Conservation (phyloP, 2,113 vertebrate genomes). For the Syngnathus scovelli region DNA sequence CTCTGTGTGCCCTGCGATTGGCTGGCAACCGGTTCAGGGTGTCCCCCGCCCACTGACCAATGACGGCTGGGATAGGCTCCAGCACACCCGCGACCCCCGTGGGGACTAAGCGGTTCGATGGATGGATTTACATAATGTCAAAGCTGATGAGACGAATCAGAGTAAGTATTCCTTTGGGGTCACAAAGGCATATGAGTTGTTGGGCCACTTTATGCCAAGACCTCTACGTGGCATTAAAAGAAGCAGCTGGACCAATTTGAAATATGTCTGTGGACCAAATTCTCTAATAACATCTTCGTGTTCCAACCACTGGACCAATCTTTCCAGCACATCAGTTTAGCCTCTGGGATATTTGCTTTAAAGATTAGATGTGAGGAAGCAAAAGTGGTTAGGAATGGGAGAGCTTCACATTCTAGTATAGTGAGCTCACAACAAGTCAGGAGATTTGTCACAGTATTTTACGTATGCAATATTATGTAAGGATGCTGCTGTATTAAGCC, state of each 20-base stretch:
- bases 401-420: conserved; percentile 20
- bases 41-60: too few relatives aligned
- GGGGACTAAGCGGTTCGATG: too few relatives aligned
- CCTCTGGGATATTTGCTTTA: conserved; percentile 38
- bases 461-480: not conserved
- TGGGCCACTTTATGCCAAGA: conserved; percentile 32
- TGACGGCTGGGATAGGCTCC: too few relatives aligned
- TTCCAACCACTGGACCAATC: conserved; percentile 24
- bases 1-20: too few relatives aligned
- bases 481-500: not conserved
- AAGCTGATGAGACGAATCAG: conserved; percentile 14
- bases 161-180: conserved; percentile 9
- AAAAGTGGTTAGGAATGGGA: conserved; percentile 31
- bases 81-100: too few relatives aligned
- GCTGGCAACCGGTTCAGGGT: too few relatives aligned
- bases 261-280: conserved; percentile 24
- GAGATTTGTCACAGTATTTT: not conserved
- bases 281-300: conserved; percentile 24
- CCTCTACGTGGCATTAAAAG: conserved; percentile 32
- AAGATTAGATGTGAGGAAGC: conserved; percentile 42
- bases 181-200: conserved; percentile 20
- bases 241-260: conserved; percentile 18
- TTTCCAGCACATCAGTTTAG: conserved; percentile 45
- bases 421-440: conserved; percentile 26
- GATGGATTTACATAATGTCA: conserved; percentile 7